These are phyloP conservation scores for Neodon shergylaensis DNA, from an alignment of 2,113 vertebrate species.

Conservation along the genomic window DNA sequence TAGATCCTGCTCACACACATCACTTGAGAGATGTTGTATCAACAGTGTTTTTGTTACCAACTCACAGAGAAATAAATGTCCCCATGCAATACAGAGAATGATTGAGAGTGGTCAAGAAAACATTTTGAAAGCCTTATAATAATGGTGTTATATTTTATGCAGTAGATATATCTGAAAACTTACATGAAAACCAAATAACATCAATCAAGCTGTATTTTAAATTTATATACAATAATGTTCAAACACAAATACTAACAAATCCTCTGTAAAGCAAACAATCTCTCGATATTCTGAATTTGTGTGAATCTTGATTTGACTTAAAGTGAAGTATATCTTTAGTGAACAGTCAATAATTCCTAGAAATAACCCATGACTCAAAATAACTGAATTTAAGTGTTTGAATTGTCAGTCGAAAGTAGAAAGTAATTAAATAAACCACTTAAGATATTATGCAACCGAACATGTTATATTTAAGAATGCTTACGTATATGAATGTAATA, in stretches of 20 bases:
- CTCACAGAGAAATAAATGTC: neutral
- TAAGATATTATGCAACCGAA: neutral
- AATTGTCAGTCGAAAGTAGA: neutral
- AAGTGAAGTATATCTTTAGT: neutral
- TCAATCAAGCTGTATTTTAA: neutral
- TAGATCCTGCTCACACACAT: neutral
- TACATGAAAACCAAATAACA: neutral
- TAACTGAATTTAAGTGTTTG: neutral
- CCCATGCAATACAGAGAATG: neutral
- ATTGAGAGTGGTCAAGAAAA: neutral
- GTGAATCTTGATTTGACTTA: constrained; percentile 26
- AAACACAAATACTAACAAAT: constrained; percentile 21
- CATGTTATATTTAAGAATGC: neutral
- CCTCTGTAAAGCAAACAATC: constrained; percentile 33
- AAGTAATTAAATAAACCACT: constrained; percentile 7
- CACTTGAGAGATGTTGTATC: neutral
- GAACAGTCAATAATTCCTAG: neutral
- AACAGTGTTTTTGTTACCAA: neutral
- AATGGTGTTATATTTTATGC: neutral
- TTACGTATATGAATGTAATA: neutral
- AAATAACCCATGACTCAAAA: neutral
- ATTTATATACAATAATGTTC: neutral
- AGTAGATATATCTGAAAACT: neutral
- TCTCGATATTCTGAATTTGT: constrained; percentile 10
- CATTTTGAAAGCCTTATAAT: neutral